phyloP scores from a whole-genome alignment of 1,140 invertebrate species.

The Frieseomelitta varia region DNA sequence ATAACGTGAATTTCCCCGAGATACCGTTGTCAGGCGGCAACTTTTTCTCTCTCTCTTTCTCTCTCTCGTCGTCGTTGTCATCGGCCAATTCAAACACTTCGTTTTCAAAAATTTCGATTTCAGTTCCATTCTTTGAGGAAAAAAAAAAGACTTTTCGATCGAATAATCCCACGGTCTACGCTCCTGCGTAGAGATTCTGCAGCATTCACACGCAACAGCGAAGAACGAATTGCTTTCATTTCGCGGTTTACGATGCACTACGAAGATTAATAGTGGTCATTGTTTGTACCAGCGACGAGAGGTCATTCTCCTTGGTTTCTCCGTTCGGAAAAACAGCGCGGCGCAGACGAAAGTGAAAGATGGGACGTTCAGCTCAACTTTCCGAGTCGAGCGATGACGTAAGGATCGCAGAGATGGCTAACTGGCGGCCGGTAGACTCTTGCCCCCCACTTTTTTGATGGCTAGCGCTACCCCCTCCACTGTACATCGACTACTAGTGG shows the following conservation, averaged over 20 bases:
- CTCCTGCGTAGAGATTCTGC: not conserved
- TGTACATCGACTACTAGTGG: no score
- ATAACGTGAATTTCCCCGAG: not conserved
- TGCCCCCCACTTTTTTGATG: no score
- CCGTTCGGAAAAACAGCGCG: slow-evolving; percentile 1
- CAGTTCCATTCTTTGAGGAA: not conserved
- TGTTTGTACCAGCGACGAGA: slow-evolving; percentile 42
- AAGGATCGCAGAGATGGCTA: not conserved
- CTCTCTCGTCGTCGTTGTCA: not conserved
- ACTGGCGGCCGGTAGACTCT: no score
- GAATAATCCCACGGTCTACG: not conserved
- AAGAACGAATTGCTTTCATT: slow-evolving; percentile 42
- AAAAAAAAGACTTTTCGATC: not conserved
- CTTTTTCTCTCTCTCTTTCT: not conserved
- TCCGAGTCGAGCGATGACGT: slow-evolving; percentile 11
- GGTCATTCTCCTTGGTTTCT: slow-evolving; percentile 20
- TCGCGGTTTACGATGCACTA: slow-evolving; percentile 56
- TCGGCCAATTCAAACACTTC: not conserved
- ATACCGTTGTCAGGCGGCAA: not conserved
- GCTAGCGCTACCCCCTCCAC: no score
- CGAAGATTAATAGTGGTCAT: slow-evolving; percentile 68
- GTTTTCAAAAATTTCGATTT: not conserved
- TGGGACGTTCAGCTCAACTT: slow-evolving; percentile 56
- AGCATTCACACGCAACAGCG: not conserved
- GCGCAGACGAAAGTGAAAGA: not conserved